Base-by-base conservation (phyloP, 2,888 invertebrate genomes). In the Ophion ventricosus region DNA sequence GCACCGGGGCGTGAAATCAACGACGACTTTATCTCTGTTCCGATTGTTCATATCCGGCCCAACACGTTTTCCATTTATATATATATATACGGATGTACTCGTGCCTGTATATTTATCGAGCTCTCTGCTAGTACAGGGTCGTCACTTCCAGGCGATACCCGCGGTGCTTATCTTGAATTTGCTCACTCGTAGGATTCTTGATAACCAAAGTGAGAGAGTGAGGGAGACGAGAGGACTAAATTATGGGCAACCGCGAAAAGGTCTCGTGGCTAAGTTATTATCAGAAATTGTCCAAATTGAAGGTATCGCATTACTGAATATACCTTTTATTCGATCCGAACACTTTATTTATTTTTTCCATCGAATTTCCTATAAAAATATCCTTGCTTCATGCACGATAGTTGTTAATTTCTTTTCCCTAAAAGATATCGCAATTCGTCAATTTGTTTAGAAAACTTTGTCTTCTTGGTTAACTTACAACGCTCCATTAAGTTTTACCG, bases 31-130 rank as follows among this genome's bases (percentile, higher is more conserved):
- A 84, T 84, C 84, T 63, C 57, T 56, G 70, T 72, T 76, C 64
- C 82, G 79, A 82, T 54, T 76, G 79, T 70, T 76, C 76, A 73
- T 74, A 84, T 84, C 84, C 84, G 84, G 84, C 57, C 43, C 67
- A 67, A 82, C 82, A 75, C 73, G 79, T 61, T 82, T 57, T 67
- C 78, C 25, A 70, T 43, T 63, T 64, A 70, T 66, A 72, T 80
- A 29, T 35, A 29, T 59, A 72, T 40, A 66, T 49, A 49, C 17
- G 20, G 8, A 66, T 66, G 17, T 67, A n/a, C 49, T 49, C 25
- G 49, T 26, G 59, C 61, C 61, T 43, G 63, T 67, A 74, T 49
- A 59, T 63, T 67, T 69, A 69, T 54, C 54, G 63, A 63, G 29
- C 54, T 35, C 35, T 70, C 56, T 63, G 61, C 67, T 56, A 61